Percentiles rank a stretch among this genome's conserved stretches.
Evolutionary conservation across 2,113 vertebrate species (phyloP).

Genomic region (Pachypanchax playfairii): DNA sequence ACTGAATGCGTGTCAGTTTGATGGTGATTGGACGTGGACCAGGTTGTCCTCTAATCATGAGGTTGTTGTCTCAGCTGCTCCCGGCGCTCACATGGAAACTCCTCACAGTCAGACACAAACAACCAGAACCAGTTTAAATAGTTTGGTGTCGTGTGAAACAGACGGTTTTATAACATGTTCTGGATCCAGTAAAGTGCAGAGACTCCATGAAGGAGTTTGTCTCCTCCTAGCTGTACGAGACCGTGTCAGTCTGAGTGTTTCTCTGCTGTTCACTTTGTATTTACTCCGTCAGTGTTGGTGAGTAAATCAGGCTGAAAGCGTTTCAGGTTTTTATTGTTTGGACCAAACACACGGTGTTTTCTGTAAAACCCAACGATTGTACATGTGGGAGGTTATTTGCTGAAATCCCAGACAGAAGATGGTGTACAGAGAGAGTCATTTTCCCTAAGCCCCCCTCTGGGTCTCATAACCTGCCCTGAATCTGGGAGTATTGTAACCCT

Average conservation of each 20-base stretch:
- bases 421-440: constrained; percentile 23
- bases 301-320: too few relatives aligned
- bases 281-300: too few relatives aligned
- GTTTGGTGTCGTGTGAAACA: too few relatives aligned
- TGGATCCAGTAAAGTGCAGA: too few relatives aligned
- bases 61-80: not conserved
- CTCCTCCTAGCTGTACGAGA: too few relatives aligned
- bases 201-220: too few relatives aligned
- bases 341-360: constrained; percentile 20
- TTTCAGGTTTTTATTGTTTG: not conserved
- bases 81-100: not conserved
- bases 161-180: too few relatives aligned
- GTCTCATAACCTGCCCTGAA: constrained; percentile 32
- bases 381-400: constrained; percentile 27
- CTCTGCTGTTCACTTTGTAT: too few relatives aligned
- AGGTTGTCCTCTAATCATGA: not conserved
- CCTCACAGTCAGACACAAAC: not conserved
- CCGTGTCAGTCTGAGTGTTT: too few relatives aligned
- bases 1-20: not conserved
- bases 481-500: constrained; percentile 11
- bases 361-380: constrained; percentile 3
- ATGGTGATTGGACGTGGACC: not conserved
- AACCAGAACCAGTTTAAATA: too few relatives aligned
- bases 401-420: too few relatives aligned
- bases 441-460: constrained; percentile 43